Conservation (phyloP, 2,797 vertebrate species). For the Stomatorhinus walkeri region DNA sequence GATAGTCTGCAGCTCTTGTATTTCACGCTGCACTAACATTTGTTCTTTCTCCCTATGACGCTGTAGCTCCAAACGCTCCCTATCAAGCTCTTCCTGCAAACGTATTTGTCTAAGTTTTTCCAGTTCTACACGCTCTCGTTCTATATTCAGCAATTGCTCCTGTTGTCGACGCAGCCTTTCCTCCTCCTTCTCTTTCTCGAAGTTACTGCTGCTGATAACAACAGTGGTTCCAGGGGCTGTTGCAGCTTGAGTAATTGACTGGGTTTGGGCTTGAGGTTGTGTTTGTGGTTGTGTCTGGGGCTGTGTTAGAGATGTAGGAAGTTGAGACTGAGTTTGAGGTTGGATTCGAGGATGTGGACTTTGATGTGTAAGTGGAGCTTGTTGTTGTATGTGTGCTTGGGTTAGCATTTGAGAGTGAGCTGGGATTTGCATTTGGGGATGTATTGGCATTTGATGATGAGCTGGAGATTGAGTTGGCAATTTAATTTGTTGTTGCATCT, state of each 20-base stretch:
- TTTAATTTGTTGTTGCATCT: conserved; percentile 36
- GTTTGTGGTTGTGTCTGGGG: conserved; percentile 29
- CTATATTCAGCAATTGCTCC: conserved; percentile 86
- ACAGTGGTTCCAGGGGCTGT: conserved; percentile 34
- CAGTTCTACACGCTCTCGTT: conserved; percentile 87
- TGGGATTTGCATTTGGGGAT: conserved; percentile 47
- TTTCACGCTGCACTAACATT: conserved; percentile 87
- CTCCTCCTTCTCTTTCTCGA: conserved; percentile 77
- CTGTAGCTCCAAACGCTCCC: conserved; percentile 90
- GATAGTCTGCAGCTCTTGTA: conserved; percentile 93
- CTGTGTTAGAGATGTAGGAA: conserved; percentile 8
- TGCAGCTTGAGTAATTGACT: conserved; percentile 38
- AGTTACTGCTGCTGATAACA: conserved; percentile 50
- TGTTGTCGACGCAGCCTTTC: conserved; percentile 86
- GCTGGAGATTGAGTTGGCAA: conserved; percentile 43
- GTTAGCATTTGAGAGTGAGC: conserved; percentile 38
- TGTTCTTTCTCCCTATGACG: conserved; percentile 95
- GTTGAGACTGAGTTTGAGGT: not conserved
- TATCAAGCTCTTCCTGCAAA: conserved; percentile 90
- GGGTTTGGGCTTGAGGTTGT: conserved; percentile 44
- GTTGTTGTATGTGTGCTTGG: conserved; percentile 42
- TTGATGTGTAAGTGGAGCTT: conserved; percentile 27
- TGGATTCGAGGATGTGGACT: conserved; percentile 17
- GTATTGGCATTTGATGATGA: conserved; percentile 58
- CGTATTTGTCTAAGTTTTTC: conserved; percentile 90